These are phyloP conservation scores for Myiozetetes cayanensis DNA, from an alignment of 2,113 vertebrate genomes.

Conservation along the genomic window DNA sequence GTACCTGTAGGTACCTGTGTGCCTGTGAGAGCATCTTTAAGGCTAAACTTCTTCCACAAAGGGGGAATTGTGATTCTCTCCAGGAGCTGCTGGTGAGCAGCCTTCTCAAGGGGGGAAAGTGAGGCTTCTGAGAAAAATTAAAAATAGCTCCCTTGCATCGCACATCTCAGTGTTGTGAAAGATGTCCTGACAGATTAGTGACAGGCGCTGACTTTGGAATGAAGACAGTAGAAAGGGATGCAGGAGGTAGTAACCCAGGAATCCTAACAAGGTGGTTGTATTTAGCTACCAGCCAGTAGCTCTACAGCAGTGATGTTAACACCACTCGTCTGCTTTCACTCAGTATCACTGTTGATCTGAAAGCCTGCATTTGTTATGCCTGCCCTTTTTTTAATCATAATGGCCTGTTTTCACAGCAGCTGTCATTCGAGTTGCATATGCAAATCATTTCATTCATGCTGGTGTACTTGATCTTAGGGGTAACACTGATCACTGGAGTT, in stretches of 20 bases:
- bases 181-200: background rate
- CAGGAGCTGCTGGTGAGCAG: background rate
- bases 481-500: rapidly evolving
- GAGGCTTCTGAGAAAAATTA: background rate
- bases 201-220: background rate
- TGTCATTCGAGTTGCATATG: background rate
- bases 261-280: rapidly evolving
- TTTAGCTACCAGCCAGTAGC: background rate
- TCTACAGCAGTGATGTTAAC: background rate
- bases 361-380: background rate
- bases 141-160: background rate
- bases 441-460: background rate
- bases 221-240: background rate
- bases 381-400: background rate
- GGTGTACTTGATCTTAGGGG: background rate
- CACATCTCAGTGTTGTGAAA: background rate
- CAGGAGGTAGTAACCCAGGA: background rate
- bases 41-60: background rate
- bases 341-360: background rate
- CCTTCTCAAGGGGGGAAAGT: background rate
- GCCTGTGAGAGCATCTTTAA: background rate
- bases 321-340: background rate
- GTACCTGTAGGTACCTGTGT: background rate
- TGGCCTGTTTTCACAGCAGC: background rate
- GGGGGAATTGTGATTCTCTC: background rate